Evolutionary conservation across 2,888 invertebrate species (phyloP), one percentile per base, ranked within the genome.

Genomic region (Pandemis heparana): DNA sequence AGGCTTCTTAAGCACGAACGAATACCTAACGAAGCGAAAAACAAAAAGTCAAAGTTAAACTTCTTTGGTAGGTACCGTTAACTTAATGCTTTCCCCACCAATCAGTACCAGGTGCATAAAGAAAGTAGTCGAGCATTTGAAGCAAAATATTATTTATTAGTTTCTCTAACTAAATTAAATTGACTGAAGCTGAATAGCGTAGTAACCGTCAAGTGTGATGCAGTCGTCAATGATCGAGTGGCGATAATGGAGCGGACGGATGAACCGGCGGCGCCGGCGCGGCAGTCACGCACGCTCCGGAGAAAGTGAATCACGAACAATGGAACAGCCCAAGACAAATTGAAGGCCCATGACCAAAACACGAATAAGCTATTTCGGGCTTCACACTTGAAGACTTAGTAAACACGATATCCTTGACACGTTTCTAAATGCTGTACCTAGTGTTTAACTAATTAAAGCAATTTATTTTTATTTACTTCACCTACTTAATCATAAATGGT

Each of bases 231-330:
- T 69, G 63, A 73, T 73, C 63, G 72, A 68, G 75, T 64, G 67
- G 53, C 70, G 66, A 72, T 75, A 71, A 67, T 75, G 77, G 80
- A 77, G 78, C 75, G 77, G 78, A 70, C 71, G 76, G 77, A 77
- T 77, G 75, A 76, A 76, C 70, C 59, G 70, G 77, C 75, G 80
- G 75, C 76, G 75, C 70, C 60, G 71, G 77, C 75, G 80, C 80
- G 70, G 73, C 81, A 79, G 84, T 86, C 85, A 87, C 82, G 85
- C 79, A 82, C 78, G 78, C 76, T 75, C 74, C 73, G 83, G 90
- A 82, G 91, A 92, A 92, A 92, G 92, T 90, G 82, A 85, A 85
- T 79, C 75, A 79, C 77, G 79, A 79, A 89, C 88, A 89, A 90
- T 87, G 80, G 83, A 82, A 83, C 82, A 73, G 71, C 76, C 75